These are phyloP conservation scores for Apeira syringaria DNA, from an alignment of 2,888 invertebrate genomes.

Conservation along the genomic window DNA sequence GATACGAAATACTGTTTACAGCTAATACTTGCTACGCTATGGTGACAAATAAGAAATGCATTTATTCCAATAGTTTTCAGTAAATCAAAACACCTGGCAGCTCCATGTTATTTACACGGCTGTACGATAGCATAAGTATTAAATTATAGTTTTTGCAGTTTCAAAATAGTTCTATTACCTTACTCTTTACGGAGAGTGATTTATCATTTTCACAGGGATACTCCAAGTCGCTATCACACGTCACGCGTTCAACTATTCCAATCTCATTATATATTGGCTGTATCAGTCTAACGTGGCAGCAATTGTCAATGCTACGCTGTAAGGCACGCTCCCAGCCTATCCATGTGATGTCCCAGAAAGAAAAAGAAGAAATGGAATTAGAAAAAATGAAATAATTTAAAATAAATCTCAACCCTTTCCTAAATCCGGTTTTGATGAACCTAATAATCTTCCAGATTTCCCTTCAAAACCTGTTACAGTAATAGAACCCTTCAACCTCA, in stretches of 20 bases:
- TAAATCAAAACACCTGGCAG: too few species aligned
- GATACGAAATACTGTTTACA: too few species aligned
- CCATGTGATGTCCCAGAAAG: conserved; percentile 81
- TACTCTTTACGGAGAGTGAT: too few species aligned
- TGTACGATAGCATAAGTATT: too few species aligned
- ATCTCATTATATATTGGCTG: conserved; percentile 42
- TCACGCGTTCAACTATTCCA: conserved; percentile 51
- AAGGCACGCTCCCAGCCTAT: conserved; percentile 80
- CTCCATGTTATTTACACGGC: too few species aligned
- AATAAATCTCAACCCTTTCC: conserved; percentile 87
- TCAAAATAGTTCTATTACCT: too few species aligned
- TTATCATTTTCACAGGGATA: conserved; percentile 81
- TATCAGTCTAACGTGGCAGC: conserved; percentile 68
- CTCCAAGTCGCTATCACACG: conserved; percentile 82
- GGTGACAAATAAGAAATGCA: too few species aligned
- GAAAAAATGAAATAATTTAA: conserved; percentile 86
- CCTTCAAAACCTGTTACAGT: conserved; percentile 82
- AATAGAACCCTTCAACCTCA: conserved; percentile 86
- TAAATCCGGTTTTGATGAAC: conserved; percentile 80
- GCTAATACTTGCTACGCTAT: too few species aligned
- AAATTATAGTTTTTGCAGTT: too few species aligned
- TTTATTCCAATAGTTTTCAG: too few species aligned
- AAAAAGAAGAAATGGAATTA: conserved; percentile 84
- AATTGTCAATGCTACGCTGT: conserved; percentile 81
- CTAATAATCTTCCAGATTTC: conserved; percentile 68